Conservation (phyloP, 1,140 invertebrate genomes). For the Drosophila bocki region DNA sequence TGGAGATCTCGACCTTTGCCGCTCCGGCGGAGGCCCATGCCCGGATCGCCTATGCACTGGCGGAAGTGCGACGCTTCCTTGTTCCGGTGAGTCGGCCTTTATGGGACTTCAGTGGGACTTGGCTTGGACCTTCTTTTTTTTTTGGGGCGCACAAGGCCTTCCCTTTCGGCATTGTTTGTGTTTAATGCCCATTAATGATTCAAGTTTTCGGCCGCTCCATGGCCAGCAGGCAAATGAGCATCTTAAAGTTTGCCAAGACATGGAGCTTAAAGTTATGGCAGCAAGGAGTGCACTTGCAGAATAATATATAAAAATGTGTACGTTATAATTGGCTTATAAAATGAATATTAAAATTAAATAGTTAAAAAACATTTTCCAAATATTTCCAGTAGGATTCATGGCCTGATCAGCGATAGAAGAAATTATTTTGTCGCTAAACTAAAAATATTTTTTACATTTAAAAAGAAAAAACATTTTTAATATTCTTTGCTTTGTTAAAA, state of each 20-base stretch:
- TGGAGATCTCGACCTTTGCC: conserved; percentile 94
- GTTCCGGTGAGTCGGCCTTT: conserved; percentile 87
- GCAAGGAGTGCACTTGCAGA: background rate
- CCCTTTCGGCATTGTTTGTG: conserved; percentile 41
- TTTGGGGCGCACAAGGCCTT: no score
- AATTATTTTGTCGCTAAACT: background rate
- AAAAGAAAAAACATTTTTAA: background rate
- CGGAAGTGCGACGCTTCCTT: conserved; percentile 91
- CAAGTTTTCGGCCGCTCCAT: conserved; percentile 25
- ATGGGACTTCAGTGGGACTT: background rate
- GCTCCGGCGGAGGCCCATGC: conserved; percentile 95
- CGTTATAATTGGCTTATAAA: background rate
- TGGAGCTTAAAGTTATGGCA: conserved; percentile 42
- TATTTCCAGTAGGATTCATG: background rate
- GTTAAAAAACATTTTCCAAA: background rate
- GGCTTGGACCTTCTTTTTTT: background rate
- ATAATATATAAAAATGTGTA: background rate
- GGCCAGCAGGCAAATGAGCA: conserved; percentile 32
- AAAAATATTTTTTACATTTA: no score
- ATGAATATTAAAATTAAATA: background rate
- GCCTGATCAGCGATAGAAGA: background rate
- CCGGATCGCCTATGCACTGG: conserved; percentile 93
- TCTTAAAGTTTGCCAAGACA: conserved; percentile 57
- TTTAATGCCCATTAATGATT: conserved; percentile 63
- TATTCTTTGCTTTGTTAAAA: background rate